These are phyloP conservation scores for Antedon mediterranea DNA, from an alignment of 53 echinoderm and acorn worm genomes.

Conservation along the genomic window DNA sequence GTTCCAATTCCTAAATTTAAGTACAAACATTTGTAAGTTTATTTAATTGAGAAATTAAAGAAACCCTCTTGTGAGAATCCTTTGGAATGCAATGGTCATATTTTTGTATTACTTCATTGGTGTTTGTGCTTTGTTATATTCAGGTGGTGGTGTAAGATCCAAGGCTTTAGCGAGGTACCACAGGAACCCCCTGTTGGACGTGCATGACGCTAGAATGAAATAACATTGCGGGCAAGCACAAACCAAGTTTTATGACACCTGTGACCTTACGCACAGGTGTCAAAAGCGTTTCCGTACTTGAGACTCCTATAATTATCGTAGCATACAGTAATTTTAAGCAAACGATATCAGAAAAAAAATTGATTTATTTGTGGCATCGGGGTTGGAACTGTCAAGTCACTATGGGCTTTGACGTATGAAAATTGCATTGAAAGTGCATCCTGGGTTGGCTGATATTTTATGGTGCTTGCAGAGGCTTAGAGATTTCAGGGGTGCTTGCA, in stretches of 20 bases:
- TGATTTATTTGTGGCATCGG: conserved; percentile 1
- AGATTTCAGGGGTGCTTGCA: too few species aligned
- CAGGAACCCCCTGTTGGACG: background rate
- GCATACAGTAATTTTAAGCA: background rate
- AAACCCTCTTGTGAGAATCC: background rate
- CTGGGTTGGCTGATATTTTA: background rate
- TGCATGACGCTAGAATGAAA: background rate
- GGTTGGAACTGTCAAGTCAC: background rate
- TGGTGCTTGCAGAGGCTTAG: too few species aligned
- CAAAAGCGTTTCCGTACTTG: background rate
- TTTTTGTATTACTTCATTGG: background rate
- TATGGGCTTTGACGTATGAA: background rate
- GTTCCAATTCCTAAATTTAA: background rate
- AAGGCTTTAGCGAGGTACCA: background rate
- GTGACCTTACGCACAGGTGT: background rate
- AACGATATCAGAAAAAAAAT: background rate
- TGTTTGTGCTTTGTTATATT: background rate
- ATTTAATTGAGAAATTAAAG: background rate
- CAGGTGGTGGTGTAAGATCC: background rate
- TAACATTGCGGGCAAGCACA: background rate
- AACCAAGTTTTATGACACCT: background rate
- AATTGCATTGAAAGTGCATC: background rate
- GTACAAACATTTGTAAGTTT: background rate
- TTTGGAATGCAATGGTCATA: background rate
- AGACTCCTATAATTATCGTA: background rate